Base-by-base conservation (phyloP, 1,140 invertebrate genomes). In the Drosophila fuyamai region DNA sequence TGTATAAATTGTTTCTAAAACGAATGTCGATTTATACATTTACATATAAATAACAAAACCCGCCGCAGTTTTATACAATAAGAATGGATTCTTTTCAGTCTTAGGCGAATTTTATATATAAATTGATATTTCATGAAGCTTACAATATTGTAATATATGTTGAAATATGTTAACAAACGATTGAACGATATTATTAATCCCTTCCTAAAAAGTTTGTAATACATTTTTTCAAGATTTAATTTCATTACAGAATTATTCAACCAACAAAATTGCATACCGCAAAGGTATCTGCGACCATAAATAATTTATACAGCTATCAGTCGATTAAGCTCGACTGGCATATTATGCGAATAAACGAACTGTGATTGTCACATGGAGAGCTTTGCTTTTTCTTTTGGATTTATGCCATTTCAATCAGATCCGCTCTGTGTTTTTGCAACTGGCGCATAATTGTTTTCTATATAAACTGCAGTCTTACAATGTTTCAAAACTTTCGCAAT, bases 331-430 rank as follows among this genome's bases (percentile, higher is more conserved):
- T 40, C n/a, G 9, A 48, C n/a, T 72, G 68, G 44, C 68, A 72
- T 72, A 72, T 72, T 72, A 72, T 72, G 54, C 68, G 66, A 72
- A 66, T 58, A 71, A 72, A 58, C 68, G 68, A 72, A 58, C 68
- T 71, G 68, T 71, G 68, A 72, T 72, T 72, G 65, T 72, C 68
- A 72, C 66, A 58, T 58, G 38, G 36, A 57, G 40, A 41, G 65
- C 29, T 48, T 58, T 58, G 44, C 14, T 14, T 70, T 70, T 57
- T 36, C 13, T 18, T 36, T 68, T 48, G 51, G 43, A 36, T 50
- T 58, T 71, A 32, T 66, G 48, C 63, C 47, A 68, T 35, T 70
- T 13, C 43, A 48, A 58, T 71, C 67, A 47, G 41, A 57, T 35
- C 27, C 23, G 36, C 8, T 14, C 41, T 2, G 9, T 57, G 65